Evolutionary conservation across 2,888 invertebrate genomes (phyloP).

Genomic region (Sesia bembeciformis): DNA sequence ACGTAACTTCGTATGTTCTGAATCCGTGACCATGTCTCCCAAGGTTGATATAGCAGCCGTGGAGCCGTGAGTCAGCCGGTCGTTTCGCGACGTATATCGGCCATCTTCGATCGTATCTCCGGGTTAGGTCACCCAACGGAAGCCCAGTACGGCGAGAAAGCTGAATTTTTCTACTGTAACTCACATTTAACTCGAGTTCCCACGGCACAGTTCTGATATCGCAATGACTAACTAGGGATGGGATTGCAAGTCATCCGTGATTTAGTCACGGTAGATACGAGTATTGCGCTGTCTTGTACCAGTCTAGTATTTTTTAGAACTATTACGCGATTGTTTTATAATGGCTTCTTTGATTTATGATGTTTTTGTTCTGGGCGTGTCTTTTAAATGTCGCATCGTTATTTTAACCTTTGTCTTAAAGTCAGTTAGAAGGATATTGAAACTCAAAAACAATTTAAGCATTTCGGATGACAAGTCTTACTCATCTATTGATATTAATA

Average conservation of each 20-base stretch:
- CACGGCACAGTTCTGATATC: constrained; percentile 38
- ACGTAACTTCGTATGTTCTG: background rate
- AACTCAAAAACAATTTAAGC: too few relatives aligned
- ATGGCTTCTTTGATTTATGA: background rate
- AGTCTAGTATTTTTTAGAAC: constrained; percentile 1
- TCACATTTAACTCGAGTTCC: constrained; percentile 37
- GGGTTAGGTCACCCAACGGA: constrained; percentile 45
- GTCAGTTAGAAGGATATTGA: too few relatives aligned
- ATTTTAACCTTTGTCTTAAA: too few relatives aligned
- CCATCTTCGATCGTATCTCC: constrained; percentile 54
- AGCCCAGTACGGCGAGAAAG: constrained; percentile 58
- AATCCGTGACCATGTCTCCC: background rate
- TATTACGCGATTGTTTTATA: background rate
- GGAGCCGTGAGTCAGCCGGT: constrained; percentile 38
- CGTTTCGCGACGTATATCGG: constrained; percentile 47
- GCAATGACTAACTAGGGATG: constrained; percentile 12
- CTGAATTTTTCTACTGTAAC: constrained; percentile 54
- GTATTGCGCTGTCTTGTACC: background rate
- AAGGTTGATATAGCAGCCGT: background rate
- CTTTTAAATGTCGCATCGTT: background rate
- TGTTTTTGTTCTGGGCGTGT: background rate
- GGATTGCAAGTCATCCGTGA: constrained; percentile 2
- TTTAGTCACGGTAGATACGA: constrained; percentile 2
- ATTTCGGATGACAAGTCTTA: too few relatives aligned
- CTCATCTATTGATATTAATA: too few relatives aligned